Evolutionary conservation across 2,113 vertebrate species (phyloP).

Genomic region (Sphaerodactylus townsendi): DNA sequence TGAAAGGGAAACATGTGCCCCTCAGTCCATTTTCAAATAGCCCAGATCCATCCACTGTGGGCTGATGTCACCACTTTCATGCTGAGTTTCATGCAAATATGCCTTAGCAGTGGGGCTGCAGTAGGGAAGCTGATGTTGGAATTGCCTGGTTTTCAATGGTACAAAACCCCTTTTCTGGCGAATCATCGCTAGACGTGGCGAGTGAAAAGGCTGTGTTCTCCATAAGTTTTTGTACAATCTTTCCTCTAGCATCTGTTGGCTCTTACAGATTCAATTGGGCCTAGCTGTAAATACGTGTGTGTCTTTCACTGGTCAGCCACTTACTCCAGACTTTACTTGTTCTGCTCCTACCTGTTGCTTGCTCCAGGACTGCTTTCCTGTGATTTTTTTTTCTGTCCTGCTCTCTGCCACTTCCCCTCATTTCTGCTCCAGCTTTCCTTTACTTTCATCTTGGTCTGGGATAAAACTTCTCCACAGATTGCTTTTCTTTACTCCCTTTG

Average conservation of each 20-base stretch:
- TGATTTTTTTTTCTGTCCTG: not conserved
- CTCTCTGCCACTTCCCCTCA: not conserved
- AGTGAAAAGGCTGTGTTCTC: not conserved
- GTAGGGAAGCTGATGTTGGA: not conserved
- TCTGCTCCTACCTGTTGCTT: not conserved
- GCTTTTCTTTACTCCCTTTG: not conserved
- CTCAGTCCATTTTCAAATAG: too few species aligned
- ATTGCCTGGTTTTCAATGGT: not conserved
- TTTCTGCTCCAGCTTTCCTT: not conserved
- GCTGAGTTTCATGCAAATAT: too few species aligned
- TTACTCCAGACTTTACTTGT: not conserved
- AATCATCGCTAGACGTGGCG: not conserved
- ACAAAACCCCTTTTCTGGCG: not conserved
- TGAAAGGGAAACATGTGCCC: not conserved
- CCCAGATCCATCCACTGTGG: too few species aligned
- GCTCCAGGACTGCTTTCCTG: not conserved
- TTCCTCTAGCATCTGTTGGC: not conserved
- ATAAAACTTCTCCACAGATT: not conserved
- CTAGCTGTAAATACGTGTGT: not conserved
- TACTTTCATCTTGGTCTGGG: not conserved
- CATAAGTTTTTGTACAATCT: not conserved
- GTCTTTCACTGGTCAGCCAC: not conserved
- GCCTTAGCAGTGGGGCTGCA: not conserved
- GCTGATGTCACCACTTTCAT: too few species aligned
- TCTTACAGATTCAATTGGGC: not conserved